phyloP scores from a whole-genome alignment of 1,140 invertebrate genomes.

The Formica selysi region DNA sequence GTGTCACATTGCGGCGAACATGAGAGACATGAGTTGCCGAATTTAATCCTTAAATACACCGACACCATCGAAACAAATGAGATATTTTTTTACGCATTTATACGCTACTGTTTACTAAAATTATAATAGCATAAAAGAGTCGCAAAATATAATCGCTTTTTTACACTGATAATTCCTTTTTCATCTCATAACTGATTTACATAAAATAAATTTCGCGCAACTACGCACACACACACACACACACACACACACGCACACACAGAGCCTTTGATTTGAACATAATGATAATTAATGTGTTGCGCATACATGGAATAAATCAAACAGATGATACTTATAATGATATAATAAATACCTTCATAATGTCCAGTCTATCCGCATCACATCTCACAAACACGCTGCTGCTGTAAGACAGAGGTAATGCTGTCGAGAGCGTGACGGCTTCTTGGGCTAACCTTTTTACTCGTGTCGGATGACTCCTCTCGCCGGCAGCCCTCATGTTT shows the following conservation, averaged over 20 bases:
- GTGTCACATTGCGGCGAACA: not conserved
- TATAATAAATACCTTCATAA: constrained; percentile 93
- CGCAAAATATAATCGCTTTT: not conserved
- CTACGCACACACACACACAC: too few species aligned
- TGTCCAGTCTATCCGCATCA: constrained; percentile 96
- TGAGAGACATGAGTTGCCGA: not conserved
- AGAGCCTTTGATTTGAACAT: not conserved
- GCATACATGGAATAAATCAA: not conserved
- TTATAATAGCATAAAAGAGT: not conserved
- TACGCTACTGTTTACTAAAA: not conserved
- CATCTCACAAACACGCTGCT: constrained; percentile 98
- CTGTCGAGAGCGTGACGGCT: constrained; percentile 97
- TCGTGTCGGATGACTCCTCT: constrained; percentile 93
- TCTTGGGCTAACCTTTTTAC: constrained; percentile 98
- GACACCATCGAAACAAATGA: not conserved
- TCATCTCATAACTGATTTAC: constrained; percentile 3
- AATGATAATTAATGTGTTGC: not conserved
- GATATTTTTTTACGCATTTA: not conserved
- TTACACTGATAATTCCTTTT: not conserved
- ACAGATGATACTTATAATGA: not conserved
- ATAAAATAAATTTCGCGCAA: constrained; percentile 1
- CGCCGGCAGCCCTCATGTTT: constrained; percentile 94
- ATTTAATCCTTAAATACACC: constrained; percentile 9
- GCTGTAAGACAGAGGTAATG: constrained; percentile 96
- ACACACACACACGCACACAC: too few species aligned